Conservation (phyloP, 2,113 vertebrate genomes). For the Muscicapa adusta region DNA sequence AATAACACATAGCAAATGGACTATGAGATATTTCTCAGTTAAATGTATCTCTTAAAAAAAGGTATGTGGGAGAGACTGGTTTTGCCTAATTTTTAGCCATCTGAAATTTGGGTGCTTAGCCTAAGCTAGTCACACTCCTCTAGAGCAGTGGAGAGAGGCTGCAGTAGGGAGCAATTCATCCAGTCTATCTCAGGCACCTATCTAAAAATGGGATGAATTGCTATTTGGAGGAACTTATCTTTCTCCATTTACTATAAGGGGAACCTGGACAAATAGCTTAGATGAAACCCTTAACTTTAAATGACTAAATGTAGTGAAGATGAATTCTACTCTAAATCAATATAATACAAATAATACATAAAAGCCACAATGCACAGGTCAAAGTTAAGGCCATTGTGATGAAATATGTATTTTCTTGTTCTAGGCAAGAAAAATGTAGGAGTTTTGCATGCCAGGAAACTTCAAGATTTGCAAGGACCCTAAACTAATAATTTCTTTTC, state of each 20-base stretch:
- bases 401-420: background rate
- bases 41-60: background rate
- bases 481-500: background rate
- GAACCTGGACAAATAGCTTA: background rate
- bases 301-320: background rate
- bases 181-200: background rate
- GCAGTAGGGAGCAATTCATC: background rate
- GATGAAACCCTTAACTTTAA: slow-evolving; percentile 2
- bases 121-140: background rate
- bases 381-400: slow-evolving; percentile 1
- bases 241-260: background rate
- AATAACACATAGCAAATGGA: background rate
- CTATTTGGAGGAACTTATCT: slow-evolving; percentile 1
- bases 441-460: background rate
- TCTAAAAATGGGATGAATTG: slow-evolving; percentile 4
- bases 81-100: background rate
- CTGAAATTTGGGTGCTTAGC: background rate
- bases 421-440: background rate
- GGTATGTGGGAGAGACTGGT: background rate
- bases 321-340: slow-evolving; percentile 17
- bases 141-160: background rate
- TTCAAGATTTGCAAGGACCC: background rate
- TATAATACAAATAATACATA: slow-evolving; percentile 42
- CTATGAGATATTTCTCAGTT: background rate
- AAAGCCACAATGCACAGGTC: slow-evolving; percentile 11